Percentiles rank a stretch among this genome's conserved stretches.
Evolutionary conservation across 2,888 invertebrate species (phyloP).

Genomic region (Leucophenga montana): DNA sequence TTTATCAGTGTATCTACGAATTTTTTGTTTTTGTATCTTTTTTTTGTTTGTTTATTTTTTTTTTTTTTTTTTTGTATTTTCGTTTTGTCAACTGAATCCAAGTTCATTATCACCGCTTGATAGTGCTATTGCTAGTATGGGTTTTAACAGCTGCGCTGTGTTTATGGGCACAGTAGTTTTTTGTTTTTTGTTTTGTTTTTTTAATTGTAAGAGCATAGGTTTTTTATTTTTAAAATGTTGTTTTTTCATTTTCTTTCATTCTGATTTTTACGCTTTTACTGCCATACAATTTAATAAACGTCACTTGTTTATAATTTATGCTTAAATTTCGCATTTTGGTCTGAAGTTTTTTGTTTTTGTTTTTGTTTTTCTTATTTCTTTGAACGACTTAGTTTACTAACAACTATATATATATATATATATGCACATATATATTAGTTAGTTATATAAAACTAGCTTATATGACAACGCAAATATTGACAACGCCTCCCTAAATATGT

Average conservation of each 20-base stretch:
- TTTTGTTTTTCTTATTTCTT: too few relatives aligned
- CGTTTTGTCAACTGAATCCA: background rate
- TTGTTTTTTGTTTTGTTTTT: too few relatives aligned
- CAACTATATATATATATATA: background rate
- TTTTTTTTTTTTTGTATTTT: too few relatives aligned
- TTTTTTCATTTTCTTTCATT: background rate
- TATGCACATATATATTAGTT: background rate
- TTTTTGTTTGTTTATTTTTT: background rate
- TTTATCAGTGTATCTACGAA: conserved; percentile 27
- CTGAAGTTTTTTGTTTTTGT: too few relatives aligned
- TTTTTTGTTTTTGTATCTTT: too few relatives aligned
- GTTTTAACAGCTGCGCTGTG: background rate
- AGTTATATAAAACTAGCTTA: background rate
- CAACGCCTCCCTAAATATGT: conserved; percentile 26
- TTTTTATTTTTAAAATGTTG: conserved; percentile 10
- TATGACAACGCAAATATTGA: background rate
- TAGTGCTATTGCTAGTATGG: too few relatives aligned
- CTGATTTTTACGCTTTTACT: background rate
- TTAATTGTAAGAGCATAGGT: too few relatives aligned
- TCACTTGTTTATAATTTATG: too few relatives aligned
- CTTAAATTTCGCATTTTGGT: background rate
- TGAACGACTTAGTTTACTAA: conserved; percentile 17
- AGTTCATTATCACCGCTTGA: conserved; percentile 17
- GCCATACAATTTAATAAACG: background rate
- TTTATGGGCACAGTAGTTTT: conserved; percentile 12